Base-by-base conservation (phyloP, 2,113 vertebrate genomes). In the Anser cygnoides region DNA sequence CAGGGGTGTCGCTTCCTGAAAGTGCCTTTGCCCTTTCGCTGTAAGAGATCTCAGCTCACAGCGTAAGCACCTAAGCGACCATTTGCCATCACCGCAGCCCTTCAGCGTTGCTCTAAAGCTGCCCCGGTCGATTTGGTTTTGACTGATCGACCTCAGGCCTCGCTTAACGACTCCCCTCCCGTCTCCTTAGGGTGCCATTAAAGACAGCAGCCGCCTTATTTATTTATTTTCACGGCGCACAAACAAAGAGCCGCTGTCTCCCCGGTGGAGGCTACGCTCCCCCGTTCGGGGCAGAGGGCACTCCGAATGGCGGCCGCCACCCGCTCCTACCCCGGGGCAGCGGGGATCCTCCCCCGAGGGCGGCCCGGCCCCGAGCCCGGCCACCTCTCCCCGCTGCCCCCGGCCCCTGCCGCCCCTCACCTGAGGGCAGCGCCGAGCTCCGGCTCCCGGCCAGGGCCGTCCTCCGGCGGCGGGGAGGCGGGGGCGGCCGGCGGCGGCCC, bases 1-100 rank as follows among this genome's bases (percentile, higher is more conserved):
- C 17, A 33, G 49, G 15, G 23, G 18, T 28, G 25, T 43, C 35
- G 43, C 21, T 52, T 74, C 49, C 71, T 39, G 39, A n/a, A 73
- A 89, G 23, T 1, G 4, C 17, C 78, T 81, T 71, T 80, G 54
- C 59, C 13, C 67, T 62, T 79, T 18, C 35, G n/a, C 13, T 13
- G 54, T n/a, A 65, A 57, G 71, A 35, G 0, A n/a, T 0, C 10
- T 59, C 44, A 54, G 35, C 1, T 1, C n/a, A 4, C 2, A 55
- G 31, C 11, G 54, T 18, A 7, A 54, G n/a, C 19, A 50, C 19
- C 49, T 29, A 9, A 62, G 19, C 22, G 19, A 20, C 10, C 22
- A 0, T 35, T 2, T 54, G 20, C 35, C 21, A 31, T 25, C 49
- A 5, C 3, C 10, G 1, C 49, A 46, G 66, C 46, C 61, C 80